These are phyloP conservation scores for Ciconia maguari DNA, from an alignment of 2,113 vertebrate genomes.

Conservation along the genomic window DNA sequence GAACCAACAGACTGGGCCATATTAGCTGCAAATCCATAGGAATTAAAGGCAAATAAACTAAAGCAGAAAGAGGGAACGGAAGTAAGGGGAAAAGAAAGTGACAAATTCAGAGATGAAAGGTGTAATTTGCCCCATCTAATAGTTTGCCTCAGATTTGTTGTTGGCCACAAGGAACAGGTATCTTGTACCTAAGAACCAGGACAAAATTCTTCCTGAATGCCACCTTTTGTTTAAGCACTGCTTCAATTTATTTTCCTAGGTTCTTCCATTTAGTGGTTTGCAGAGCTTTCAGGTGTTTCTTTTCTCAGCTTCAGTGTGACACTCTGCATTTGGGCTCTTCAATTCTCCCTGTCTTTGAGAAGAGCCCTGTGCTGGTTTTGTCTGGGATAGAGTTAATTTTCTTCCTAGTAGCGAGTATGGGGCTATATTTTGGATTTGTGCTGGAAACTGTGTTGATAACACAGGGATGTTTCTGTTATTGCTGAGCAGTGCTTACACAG, in stretches of 20 bases:
- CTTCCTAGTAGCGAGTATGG: too few species aligned
- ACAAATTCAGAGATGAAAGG: neutral
- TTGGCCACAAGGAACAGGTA: neutral
- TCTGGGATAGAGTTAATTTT: too few species aligned
- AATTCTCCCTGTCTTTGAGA: neutral
- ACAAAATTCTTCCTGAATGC: neutral
- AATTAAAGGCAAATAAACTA: neutral
- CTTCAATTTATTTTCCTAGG: neutral
- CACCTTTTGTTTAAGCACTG: neutral
- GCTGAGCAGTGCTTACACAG: too few species aligned
- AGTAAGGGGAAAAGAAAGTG: neutral
- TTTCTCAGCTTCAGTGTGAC: rapidly evolving
- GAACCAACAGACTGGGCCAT: neutral
- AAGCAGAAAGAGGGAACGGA: neutral
- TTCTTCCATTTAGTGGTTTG: neutral
- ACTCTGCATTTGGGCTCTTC: neutral
- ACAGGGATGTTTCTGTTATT: too few species aligned
- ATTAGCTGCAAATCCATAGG: neutral
- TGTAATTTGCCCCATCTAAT: neutral
- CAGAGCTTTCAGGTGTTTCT: neutral
- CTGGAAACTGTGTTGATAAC: too few species aligned
- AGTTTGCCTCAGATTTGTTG: neutral
- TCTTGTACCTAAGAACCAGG: neutral
- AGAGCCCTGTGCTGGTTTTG: neutral
- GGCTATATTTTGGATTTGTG: too few species aligned